Conservation (phyloP, 53 echinoderm and acorn worm genomes). For the Echinometra lucunter region DNA sequence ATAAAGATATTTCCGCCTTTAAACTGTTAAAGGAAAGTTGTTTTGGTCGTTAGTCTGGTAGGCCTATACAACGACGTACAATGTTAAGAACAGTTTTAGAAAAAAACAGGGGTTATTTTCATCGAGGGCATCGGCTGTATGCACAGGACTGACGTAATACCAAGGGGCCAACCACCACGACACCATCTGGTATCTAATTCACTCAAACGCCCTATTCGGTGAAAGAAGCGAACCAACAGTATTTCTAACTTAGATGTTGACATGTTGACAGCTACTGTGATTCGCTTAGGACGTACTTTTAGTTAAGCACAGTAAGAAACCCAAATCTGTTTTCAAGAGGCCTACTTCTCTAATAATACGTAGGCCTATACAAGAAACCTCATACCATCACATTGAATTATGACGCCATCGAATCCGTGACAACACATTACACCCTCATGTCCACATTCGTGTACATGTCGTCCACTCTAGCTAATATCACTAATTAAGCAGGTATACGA, state of each 20-base stretch:
- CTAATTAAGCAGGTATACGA: background rate
- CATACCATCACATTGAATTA: background rate
- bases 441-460: background rate
- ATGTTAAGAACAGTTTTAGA: background rate
- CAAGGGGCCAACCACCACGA: background rate
- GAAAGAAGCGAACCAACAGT: background rate
- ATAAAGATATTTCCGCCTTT: too few species aligned
- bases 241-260: conserved; percentile 1
- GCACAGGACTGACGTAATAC: conserved; percentile 24
- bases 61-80: background rate
- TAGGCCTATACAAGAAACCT: background rate
- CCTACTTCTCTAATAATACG: too few species aligned
- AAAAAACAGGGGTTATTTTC: background rate
- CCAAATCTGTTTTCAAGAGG: too few species aligned
- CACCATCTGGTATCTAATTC: conserved; percentile 25
- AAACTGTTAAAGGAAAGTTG: background rate
- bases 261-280: background rate
- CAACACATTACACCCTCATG: conserved; percentile 3
- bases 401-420: background rate
- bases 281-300: too few species aligned
- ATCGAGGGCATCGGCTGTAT: background rate
- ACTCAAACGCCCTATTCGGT: background rate
- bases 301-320: too few species aligned
- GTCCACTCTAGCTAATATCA: too few species aligned
- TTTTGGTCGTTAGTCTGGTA: background rate